Conservation (phyloP, 2,888 invertebrate genomes). For the Criorhina ranunculi region DNA sequence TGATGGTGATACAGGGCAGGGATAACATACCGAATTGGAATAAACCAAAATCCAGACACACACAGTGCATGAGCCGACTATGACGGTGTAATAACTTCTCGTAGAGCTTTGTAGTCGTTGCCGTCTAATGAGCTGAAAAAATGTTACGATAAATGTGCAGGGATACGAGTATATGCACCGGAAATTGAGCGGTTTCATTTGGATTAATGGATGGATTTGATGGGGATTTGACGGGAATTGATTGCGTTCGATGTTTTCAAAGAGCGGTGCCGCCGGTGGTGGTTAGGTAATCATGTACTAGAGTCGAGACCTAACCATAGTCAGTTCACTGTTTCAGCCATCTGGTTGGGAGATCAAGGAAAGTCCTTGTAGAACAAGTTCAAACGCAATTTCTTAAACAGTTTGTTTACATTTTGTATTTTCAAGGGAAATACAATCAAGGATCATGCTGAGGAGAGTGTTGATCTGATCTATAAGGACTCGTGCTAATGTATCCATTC, state of each 20-base stretch:
- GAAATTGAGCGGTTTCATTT: constrained; percentile 50
- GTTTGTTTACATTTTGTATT: too few relatives aligned
- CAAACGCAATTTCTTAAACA: too few relatives aligned
- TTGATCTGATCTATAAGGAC: too few relatives aligned
- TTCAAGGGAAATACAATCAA: too few relatives aligned
- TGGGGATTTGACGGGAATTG: not conserved
- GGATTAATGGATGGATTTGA: constrained; percentile 46
- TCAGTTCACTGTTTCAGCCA: too few relatives aligned
- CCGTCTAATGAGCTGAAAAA: constrained; percentile 64
- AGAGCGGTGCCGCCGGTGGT: constrained; percentile 1
- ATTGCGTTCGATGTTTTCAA: constrained; percentile 5
- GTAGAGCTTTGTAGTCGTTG: constrained; percentile 15
- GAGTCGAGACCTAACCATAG: too few relatives aligned
- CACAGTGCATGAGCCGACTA: constrained; percentile 59
- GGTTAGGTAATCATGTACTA: not conserved
- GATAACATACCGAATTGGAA: constrained; percentile 23
- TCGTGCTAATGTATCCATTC: too few relatives aligned
- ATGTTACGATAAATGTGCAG: constrained; percentile 29
- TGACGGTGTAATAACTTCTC: constrained; percentile 62
- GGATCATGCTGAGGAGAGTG: too few relatives aligned
- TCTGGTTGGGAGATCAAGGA: too few relatives aligned
- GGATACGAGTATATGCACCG: constrained; percentile 31
- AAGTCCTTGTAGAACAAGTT: too few relatives aligned
- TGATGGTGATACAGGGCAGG: constrained; percentile 1
- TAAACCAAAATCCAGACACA: constrained; percentile 71